These are phyloP conservation scores for Octomys mimax DNA, from an alignment of 2,797 vertebrate genomes.

Conservation along the genomic window DNA sequence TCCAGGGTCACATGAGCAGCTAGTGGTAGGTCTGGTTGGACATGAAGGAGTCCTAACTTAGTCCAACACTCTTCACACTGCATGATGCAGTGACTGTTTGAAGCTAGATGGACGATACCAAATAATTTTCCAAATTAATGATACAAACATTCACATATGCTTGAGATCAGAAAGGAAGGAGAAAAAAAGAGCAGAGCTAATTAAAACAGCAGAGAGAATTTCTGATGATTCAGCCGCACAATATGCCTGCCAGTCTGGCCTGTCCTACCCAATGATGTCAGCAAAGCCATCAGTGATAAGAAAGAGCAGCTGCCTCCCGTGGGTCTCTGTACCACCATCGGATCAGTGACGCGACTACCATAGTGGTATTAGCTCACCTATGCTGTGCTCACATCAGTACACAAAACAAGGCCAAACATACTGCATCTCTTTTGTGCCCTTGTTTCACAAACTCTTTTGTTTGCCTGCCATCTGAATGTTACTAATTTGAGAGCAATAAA, in stretches of 20 bases:
- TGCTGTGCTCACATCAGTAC: background rate
- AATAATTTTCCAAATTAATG: slow-evolving; percentile 38
- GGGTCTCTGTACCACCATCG: background rate
- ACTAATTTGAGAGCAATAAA: slow-evolving; percentile 85
- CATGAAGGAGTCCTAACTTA: background rate
- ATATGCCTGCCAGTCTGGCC: slow-evolving; percentile 16
- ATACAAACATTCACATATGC: slow-evolving; percentile 48
- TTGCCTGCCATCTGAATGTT: slow-evolving; percentile 76
- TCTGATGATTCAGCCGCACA: slow-evolving; percentile 15
- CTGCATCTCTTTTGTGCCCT: background rate
- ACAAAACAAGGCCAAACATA: background rate
- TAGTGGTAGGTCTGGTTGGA: background rate
- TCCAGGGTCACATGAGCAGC: background rate
- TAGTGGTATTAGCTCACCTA: background rate
- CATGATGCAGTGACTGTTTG: background rate
- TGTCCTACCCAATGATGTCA: slow-evolving; percentile 39
- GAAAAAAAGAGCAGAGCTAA: slow-evolving; percentile 63
- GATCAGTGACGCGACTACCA: background rate
- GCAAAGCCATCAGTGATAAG: background rate
- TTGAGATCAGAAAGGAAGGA: slow-evolving; percentile 62
- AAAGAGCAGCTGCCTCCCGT: background rate
- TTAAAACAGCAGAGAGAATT: slow-evolving; percentile 58
- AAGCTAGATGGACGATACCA: slow-evolving; percentile 11
- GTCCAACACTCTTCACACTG: background rate
- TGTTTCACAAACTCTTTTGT: slow-evolving; percentile 53